phyloP scores from a whole-genome alignment of 2,113 vertebrate genomes.

The Castor canadensis region DNA sequence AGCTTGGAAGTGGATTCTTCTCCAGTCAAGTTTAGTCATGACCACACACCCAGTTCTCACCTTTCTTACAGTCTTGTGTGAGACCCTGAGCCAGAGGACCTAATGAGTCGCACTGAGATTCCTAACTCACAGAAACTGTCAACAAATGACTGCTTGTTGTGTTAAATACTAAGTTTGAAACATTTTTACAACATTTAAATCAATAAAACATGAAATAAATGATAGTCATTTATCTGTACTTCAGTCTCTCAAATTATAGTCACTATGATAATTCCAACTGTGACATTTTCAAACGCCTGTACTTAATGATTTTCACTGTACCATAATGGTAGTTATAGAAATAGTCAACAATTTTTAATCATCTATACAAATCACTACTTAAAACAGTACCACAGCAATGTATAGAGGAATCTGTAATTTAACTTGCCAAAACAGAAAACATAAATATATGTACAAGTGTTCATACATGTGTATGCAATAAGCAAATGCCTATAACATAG shows the following conservation, averaged over 20 bases:
- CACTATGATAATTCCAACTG: neutral
- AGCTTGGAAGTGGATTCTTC: neutral
- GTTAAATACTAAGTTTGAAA: neutral
- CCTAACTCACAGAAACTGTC: neutral
- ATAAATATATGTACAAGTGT: neutral
- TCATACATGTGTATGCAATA: neutral
- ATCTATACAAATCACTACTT: neutral
- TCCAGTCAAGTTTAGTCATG: neutral
- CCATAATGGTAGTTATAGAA: neutral
- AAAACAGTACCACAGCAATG: neutral
- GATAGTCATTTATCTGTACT: neutral
- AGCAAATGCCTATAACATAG: neutral
- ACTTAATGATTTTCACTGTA: neutral
- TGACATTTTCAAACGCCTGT: neutral
- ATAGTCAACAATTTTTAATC: neutral
- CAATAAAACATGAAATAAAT: too few relatives aligned
- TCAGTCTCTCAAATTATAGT: neutral
- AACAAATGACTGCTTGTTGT: neutral
- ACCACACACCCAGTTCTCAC: neutral
- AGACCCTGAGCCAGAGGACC: neutral
- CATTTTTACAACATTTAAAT: neutral
- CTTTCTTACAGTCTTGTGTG: neutral
- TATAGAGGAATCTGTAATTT: neutral
- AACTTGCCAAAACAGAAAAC: constrained; percentile 25
- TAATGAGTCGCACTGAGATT: neutral